Percentiles rank a stretch among this genome's conserved stretches.
Conservation (phyloP, 2,113 vertebrate genomes). For the Ailurus styani region DNA sequence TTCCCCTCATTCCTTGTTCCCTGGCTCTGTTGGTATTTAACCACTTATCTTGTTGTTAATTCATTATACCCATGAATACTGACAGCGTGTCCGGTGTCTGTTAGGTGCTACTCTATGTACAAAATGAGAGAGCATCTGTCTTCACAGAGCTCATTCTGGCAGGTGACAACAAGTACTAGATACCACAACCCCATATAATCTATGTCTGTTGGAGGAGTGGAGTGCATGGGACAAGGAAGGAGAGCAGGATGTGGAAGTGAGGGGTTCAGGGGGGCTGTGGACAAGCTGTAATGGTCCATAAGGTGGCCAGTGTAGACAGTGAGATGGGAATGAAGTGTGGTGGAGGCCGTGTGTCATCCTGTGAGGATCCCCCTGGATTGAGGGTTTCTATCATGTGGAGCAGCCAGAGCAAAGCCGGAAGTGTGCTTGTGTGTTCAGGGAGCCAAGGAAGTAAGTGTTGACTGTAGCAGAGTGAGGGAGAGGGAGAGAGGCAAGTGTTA, state of each 20-base stretch:
- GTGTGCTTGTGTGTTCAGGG: not conserved
- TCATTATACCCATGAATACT: not conserved
- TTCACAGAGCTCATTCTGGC: no score
- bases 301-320: not conserved
- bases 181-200: no score
- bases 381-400: accelerated
- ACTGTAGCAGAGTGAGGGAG: no score
- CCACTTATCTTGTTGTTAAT: no score
- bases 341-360: not conserved
- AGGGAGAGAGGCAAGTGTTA: not conserved
- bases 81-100: accelerated
- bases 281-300: no score
- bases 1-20: not conserved
- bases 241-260: no score
- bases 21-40: not conserved
- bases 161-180: accelerated
- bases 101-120: not conserved
- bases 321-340: not conserved
- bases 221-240: not conserved
- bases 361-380: not conserved
- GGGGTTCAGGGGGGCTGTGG: no score
- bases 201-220: not conserved
- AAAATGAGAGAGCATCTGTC: not conserved
- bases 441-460: not conserved
- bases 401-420: not conserved